Evolutionary conservation across 64 coral and sea anemone genomes (phyloP).

Genomic region (Cladopsammia gracilis): DNA sequence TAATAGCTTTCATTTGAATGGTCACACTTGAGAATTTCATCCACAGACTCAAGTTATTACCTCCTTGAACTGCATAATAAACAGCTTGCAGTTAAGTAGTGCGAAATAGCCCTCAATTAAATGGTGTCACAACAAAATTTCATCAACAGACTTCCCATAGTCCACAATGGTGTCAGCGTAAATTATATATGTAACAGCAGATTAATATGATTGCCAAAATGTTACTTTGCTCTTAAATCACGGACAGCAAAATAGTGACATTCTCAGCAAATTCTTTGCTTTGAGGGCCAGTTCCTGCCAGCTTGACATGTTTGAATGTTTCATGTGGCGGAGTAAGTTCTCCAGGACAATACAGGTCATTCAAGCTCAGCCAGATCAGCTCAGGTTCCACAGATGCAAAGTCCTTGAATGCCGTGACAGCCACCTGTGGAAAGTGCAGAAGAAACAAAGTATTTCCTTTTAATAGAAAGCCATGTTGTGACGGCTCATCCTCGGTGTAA

Average conservation of each 20-base stretch:
- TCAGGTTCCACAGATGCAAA: slow-evolving; percentile 74
- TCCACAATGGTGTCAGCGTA: no score
- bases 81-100: no score
- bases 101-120: no score
- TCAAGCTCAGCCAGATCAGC: slow-evolving; percentile 73
- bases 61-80: no score
- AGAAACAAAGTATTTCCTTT: not conserved
- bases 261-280: slow-evolving; percentile 45
- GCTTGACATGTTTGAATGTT: slow-evolving; percentile 1
- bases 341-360: slow-evolving; percentile 52
- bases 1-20: no score
- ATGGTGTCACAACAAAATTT: no score
- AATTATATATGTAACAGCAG: no score
- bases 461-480: no score
- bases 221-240: not conserved
- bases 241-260: slow-evolving; percentile 8
- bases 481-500: no score
- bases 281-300: slow-evolving; percentile 21
- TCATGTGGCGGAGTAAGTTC: slow-evolving; percentile 39
- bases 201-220: not conserved
- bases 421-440: slow-evolving; percentile 18
- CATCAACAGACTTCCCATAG: no score
- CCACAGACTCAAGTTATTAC: no score
- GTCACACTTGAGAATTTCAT: no score
- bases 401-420: slow-evolving; percentile 36